Percentiles rank a stretch among this genome's conserved stretches.
phyloP scores from a whole-genome alignment of 2,888 invertebrate genomes.

The Pterostichus madidus region DNA sequence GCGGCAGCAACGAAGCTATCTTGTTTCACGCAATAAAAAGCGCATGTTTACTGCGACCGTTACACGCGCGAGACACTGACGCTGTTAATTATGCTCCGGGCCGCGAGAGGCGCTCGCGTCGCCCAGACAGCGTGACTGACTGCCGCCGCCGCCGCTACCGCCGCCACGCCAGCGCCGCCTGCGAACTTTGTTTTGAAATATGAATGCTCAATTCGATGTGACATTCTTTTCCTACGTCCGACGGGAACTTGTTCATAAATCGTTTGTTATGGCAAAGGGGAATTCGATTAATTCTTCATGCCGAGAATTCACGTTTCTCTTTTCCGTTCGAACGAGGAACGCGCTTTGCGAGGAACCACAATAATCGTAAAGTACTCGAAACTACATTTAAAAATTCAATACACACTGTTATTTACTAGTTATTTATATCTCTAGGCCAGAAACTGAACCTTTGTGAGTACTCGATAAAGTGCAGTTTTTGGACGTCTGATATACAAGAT shows the following conservation, averaged over 20 bases:
- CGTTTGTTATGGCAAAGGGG: constrained; percentile 64
- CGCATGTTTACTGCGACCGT: constrained; percentile 53
- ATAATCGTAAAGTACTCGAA: constrained; percentile 15
- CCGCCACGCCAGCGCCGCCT: background rate
- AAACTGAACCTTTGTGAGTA: too few relatives aligned
- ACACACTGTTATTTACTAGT: too few relatives aligned
- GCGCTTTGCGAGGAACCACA: background rate
- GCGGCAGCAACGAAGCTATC: constrained; percentile 33
- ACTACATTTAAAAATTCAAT: background rate
- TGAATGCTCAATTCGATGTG: constrained; percentile 67
- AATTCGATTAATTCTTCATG: constrained; percentile 66
- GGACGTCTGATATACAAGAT: too few relatives aligned
- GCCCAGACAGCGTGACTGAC: constrained; percentile 55
- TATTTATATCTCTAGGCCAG: too few relatives aligned
- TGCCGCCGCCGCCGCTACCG: background rate
- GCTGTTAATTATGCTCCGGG: constrained; percentile 61
- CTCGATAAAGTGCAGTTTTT: too few relatives aligned
- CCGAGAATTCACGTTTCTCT: constrained; percentile 48
- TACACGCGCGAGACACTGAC: constrained; percentile 36
- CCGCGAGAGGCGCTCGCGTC: constrained; percentile 28
- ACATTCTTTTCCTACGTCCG: constrained; percentile 64
- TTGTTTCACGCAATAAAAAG: constrained; percentile 63
- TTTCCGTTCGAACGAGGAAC: too few relatives aligned
- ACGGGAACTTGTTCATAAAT: constrained; percentile 61
- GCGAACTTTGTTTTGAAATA: constrained; percentile 67